Conservation (phyloP, 2,797 vertebrate species). For the Gymnodraco acuticeps region DNA sequence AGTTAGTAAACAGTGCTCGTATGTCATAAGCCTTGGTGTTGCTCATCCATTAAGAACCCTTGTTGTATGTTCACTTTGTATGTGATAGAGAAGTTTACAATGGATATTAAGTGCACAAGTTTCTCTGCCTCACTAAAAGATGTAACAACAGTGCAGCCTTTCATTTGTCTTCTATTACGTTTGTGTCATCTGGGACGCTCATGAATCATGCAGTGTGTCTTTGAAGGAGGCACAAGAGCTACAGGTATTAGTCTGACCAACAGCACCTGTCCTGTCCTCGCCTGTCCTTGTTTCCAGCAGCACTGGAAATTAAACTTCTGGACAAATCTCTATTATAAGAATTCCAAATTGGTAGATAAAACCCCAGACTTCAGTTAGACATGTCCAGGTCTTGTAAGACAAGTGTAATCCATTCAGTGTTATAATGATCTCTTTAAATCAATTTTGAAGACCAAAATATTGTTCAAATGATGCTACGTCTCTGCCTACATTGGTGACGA, state of each 20-base stretch:
- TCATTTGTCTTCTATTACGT: conserved; percentile 23
- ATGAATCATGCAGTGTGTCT: conserved; percentile 50
- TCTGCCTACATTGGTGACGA: too few relatives aligned
- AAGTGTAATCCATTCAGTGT: not conserved
- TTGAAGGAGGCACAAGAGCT: conserved; percentile 27
- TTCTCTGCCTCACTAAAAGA: conserved; percentile 19
- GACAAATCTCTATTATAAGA: not conserved
- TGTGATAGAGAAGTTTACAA: conserved; percentile 22
- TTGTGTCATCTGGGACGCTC: conserved; percentile 26
- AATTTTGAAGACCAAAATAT: not conserved
- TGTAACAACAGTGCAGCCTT: conserved; percentile 32
- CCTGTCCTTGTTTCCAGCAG: conserved; percentile 1
- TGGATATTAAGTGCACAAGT: not conserved
- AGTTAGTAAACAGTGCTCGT: conserved; percentile 1
- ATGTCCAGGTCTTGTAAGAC: not conserved
- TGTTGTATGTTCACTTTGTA: conserved; percentile 8
- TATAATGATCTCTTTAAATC: not conserved
- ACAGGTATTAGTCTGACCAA: conserved; percentile 9
- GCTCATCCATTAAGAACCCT: conserved; percentile 11
- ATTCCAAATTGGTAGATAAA: not conserved
- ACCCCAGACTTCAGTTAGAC: not conserved
- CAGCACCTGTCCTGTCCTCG: not conserved
- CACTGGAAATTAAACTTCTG: not conserved
- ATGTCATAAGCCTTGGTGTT: conserved; percentile 14
- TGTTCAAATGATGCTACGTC: not conserved